Percentiles rank a stretch among this genome's conserved stretches.
phyloP scores from a whole-genome alignment of 2,113 vertebrate species.

The Zosterops borbonicus region DNA sequence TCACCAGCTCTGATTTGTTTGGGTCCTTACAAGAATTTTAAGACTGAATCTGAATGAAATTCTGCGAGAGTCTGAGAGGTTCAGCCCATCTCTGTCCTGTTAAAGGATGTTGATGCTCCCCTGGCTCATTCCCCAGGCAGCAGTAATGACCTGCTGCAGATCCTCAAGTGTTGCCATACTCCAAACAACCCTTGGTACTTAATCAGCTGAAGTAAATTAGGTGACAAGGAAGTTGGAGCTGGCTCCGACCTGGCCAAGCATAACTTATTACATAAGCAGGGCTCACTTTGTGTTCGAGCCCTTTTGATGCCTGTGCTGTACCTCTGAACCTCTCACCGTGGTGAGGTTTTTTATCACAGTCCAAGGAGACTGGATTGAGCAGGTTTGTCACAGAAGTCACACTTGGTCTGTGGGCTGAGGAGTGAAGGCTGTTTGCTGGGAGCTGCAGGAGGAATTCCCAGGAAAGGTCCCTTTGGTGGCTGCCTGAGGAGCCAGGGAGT shows the following conservation, averaged over 20 bases:
- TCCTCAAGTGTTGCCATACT: neutral
- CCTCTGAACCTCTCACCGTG: neutral
- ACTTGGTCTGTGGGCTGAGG: neutral
- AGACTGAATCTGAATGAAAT: neutral
- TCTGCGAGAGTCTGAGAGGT: neutral
- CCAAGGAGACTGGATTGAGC: neutral
- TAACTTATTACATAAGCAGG: neutral
- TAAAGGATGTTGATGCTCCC: neutral
- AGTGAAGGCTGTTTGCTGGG: fast-evolving
- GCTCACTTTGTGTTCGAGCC: neutral
- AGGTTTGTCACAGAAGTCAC: neutral
- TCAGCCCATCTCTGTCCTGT: neutral
- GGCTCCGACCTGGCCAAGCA: slow-evolving; percentile 23
- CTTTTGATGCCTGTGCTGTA: neutral
- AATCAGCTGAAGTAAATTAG: slow-evolving; percentile 39
- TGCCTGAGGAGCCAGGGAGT: neutral
- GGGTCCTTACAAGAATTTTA: neutral
- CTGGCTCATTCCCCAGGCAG: neutral
- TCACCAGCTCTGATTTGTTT: neutral
- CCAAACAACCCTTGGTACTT: neutral
- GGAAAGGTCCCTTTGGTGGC: neutral
- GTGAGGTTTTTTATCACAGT: fast-evolving
- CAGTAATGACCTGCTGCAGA: neutral
- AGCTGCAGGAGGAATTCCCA: neutral
- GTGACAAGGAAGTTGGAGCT: slow-evolving; percentile 1